Evolutionary conservation across 2,113 vertebrate species (phyloP).

Genomic region (Pardalotus punctatus): DNA sequence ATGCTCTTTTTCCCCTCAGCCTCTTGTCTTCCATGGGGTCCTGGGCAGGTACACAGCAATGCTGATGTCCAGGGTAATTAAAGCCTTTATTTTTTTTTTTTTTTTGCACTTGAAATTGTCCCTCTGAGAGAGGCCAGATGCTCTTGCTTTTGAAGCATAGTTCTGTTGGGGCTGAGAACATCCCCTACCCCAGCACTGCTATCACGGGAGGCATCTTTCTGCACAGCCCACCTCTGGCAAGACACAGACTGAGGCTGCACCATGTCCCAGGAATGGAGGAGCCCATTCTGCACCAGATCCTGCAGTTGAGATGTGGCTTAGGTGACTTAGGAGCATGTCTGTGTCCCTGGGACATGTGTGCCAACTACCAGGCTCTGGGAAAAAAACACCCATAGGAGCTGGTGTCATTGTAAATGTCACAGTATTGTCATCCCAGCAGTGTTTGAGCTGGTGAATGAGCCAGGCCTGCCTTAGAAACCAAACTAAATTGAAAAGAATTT

Average conservation of each 20-base stretch:
- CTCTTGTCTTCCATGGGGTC: background rate
- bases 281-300: background rate
- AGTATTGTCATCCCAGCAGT: background rate
- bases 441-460: background rate
- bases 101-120: background rate
- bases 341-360: background rate
- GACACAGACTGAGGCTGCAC: background rate
- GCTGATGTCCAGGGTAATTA: background rate
- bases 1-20: background rate
- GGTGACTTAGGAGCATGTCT: background rate
- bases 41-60: background rate
- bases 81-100: background rate
- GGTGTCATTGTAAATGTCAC: background rate
- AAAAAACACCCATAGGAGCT: background rate
- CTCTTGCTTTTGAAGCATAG: background rate
- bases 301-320: background rate
- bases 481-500: background rate
- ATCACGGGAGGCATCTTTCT: background rate
- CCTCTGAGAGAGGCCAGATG: background rate
- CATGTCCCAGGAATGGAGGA: background rate
- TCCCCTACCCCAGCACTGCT: background rate
- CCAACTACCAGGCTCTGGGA: background rate
- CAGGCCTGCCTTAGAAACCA: background rate
- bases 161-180: background rate
- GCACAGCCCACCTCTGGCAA: background rate